Conservation (phyloP, 2,113 vertebrate genomes). For the Zosterops lateralis region DNA sequence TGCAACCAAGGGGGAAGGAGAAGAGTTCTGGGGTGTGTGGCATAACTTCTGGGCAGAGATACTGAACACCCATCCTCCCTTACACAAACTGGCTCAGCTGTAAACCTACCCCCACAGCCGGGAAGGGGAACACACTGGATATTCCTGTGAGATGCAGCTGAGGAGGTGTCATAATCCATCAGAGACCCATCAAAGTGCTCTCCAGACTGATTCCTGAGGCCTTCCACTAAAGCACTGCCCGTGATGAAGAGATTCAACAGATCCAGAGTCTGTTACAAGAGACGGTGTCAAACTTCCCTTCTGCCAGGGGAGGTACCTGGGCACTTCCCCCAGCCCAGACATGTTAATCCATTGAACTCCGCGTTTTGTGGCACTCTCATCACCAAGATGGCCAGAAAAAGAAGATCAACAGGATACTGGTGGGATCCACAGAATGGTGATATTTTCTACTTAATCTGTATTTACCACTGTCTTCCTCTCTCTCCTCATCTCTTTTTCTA, state of each 20-base stretch:
- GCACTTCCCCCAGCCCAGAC: too few relatives aligned
- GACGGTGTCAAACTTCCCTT: too few relatives aligned
- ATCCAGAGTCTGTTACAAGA: not conserved
- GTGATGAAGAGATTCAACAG: not conserved
- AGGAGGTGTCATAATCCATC: not conserved
- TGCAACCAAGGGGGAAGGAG: not conserved
- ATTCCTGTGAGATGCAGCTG: not conserved
- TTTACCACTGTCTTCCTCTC: not conserved
- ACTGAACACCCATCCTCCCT: not conserved
- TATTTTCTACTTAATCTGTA: not conserved
- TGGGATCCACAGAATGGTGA: not conserved
- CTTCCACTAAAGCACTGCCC: too few relatives aligned
- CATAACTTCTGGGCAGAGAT: not conserved
- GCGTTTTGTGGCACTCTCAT: rapidly evolving
- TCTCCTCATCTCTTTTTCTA: not conserved
- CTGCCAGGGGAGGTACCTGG: not conserved
- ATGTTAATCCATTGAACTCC: not conserved
- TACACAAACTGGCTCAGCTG: too few relatives aligned
- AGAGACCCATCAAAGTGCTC: too few relatives aligned
- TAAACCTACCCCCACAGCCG: rapidly evolving
- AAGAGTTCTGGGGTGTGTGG: not conserved
- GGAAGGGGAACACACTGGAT: rapidly evolving
- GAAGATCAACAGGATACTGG: not conserved
- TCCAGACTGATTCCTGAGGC: not conserved
- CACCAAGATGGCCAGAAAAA: not conserved